phyloP scores from a whole-genome alignment of 2,113 vertebrate species.

The Semicossyphus pulcher region DNA sequence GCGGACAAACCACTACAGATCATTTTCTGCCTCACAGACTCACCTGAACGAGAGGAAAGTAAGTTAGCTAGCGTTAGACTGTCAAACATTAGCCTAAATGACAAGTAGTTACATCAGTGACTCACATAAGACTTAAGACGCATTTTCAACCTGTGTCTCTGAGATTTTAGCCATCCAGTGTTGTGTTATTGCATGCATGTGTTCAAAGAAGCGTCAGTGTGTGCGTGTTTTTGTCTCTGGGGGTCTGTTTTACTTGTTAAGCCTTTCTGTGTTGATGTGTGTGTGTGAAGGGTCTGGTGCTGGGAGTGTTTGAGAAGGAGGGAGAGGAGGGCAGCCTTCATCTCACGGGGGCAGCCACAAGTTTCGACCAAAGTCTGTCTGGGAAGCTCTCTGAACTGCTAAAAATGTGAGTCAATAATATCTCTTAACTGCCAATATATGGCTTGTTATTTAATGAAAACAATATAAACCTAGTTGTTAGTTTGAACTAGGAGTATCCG shows the following conservation, averaged over 20 bases:
- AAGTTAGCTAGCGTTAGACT: conserved; percentile 30
- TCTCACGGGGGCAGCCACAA: conserved; percentile 88
- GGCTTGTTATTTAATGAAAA: not conserved
- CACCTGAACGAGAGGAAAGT: conserved; percentile 76
- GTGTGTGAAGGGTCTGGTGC: conserved; percentile 88
- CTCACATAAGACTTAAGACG: not conserved
- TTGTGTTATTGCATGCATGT: not conserved
- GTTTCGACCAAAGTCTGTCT: conserved; percentile 85
- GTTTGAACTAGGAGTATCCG: no score
- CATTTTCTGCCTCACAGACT: conserved; percentile 69
- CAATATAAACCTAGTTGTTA: not conserved
- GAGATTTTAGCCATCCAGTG: not conserved
- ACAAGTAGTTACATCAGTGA: conserved; percentile 2
- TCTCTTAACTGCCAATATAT: not conserved
- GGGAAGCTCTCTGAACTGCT: conserved; percentile 91
- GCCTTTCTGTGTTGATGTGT: not conserved
- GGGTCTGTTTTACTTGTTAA: not conserved
- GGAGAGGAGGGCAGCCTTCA: conserved; percentile 78
- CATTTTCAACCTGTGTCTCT: not conserved
- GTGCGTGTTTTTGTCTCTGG: not conserved
- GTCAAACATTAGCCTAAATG: not conserved
- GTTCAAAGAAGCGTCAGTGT: not conserved
- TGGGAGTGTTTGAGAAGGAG: conserved; percentile 90
- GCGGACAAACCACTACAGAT: conserved; percentile 63
- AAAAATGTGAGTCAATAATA: conserved; percentile 82